These are phyloP conservation scores for Spermophilus dauricus DNA, from an alignment of 2,113 vertebrate genomes.

Conservation along the genomic window DNA sequence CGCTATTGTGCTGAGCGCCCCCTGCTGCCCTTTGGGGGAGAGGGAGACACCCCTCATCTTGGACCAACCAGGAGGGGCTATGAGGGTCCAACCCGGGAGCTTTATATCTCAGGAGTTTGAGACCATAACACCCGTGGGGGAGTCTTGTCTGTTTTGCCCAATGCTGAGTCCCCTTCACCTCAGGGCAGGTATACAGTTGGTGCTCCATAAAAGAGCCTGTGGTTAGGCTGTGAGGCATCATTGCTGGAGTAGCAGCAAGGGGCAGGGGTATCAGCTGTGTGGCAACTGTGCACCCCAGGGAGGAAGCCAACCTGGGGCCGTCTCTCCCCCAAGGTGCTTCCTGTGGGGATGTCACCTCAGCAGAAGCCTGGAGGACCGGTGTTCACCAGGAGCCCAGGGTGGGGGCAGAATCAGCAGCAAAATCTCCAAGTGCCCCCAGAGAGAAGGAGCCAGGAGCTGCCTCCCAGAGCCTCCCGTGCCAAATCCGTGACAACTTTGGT, in stretches of 20 bases:
- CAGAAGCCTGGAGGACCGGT: neutral
- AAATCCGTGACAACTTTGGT: neutral
- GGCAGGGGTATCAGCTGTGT: neutral
- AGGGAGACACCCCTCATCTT: neutral
- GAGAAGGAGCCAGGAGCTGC: neutral
- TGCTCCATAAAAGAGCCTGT: neutral
- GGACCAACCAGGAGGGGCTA: neutral
- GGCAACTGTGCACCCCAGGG: neutral
- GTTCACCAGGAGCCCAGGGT: neutral
- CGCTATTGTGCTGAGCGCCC: neutral
- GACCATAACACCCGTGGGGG: no score
- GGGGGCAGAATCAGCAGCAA: neutral
- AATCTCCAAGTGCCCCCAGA: neutral
- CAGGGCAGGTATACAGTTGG: neutral
- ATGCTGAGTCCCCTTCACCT: neutral
- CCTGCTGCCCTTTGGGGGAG: neutral
- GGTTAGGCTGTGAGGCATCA: no score
- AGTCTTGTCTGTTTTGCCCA: neutral
- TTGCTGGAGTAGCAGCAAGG: neutral
- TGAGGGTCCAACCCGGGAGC: neutral
- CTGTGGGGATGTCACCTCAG: neutral
- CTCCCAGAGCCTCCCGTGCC: neutral
- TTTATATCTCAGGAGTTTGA: neutral
- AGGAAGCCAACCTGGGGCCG: neutral
- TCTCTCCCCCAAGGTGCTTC: neutral